Conservation (phyloP, 2,888 invertebrate species). For the Aspidapion aeneum region DNA sequence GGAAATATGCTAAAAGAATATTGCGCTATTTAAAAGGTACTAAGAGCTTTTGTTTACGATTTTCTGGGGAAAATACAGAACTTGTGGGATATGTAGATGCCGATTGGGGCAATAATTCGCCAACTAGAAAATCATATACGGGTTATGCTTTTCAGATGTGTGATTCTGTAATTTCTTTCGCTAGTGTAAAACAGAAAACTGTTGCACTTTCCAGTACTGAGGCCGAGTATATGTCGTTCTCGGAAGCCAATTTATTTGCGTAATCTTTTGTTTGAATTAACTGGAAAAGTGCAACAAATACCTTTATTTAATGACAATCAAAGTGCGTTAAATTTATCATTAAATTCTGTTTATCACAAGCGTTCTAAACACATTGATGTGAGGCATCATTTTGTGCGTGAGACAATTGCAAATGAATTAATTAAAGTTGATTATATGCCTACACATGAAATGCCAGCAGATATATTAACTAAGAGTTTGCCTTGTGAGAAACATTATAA, state of each 20-base stretch:
- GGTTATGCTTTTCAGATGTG: slow-evolving; percentile 21
- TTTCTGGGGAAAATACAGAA: no score
- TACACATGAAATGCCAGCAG: not conserved
- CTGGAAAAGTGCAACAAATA: not conserved
- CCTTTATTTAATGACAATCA: not conserved
- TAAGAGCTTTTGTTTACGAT: no score
- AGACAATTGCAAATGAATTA: not conserved
- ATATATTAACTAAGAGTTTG: not conserved
- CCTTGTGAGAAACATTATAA: not conserved
- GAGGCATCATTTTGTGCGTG: slow-evolving; percentile 1
- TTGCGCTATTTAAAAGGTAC: slow-evolving; percentile 32
- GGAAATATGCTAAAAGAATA: slow-evolving; percentile 35
- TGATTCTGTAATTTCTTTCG: slow-evolving; percentile 9
- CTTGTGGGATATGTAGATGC: no score
- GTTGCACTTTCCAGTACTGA: slow-evolving; percentile 26
- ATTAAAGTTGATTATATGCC: not conserved
- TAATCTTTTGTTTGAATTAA: not conserved
- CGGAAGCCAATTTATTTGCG: not conserved
- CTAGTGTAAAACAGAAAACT: slow-evolving; percentile 23
- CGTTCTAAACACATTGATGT: not conserved
- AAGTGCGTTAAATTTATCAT: not conserved
- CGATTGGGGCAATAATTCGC: slow-evolving; percentile 20
- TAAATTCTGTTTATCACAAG: not conserved
- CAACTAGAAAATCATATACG: slow-evolving; percentile 22
- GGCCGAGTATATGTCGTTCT: slow-evolving; percentile 22